Evolutionary conservation across 2,888 invertebrate species (phyloP), one percentile per base, ranked within the genome.

Genomic region (Coleophora flavipennella): DNA sequence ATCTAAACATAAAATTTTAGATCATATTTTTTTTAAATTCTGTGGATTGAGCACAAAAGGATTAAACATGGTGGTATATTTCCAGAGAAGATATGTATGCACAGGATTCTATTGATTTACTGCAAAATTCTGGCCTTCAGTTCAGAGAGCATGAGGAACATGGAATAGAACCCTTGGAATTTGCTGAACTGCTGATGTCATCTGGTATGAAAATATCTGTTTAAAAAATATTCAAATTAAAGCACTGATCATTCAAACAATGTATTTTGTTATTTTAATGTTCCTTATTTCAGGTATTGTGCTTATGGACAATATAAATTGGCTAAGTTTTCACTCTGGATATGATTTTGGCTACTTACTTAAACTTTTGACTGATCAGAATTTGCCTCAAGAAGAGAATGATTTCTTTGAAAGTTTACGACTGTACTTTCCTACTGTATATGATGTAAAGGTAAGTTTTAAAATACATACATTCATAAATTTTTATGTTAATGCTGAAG

Each of bases 281-380:
- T 8, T 27, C 8, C 2, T 9, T 38, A 35, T 68, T 67, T 8
- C 64, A 85, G 94, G 96, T 40, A 91, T 99, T 57, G 97, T 99
- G 34, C 88, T 99, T 34, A 93, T 94, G 86, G 98, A 99, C 57
- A 93, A 97, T 65, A 95, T 99, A 44, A 97, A 97, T 74, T 99
- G 99, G 98, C 87, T 99, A 29, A 98, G 99, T 50, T 99, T 99
- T 84, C 99, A 99, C 84, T 97, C 98, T 54, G 99, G 98, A 46
- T 99, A 99, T 71, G 99, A 99, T 84, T 99, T 99, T 85, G 99
- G 99, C 31, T 99, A 99, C 79, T 87, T 99, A 54, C 86, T 99
- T 35, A 98, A 98, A 79, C 85, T 99, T 43, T 87, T 99, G 48
- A 98, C 97, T 2, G 95, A 97, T 76, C 92, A 93, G 67, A 93